Conservation (phyloP, 2,888 invertebrate species). For the Zygothrica quintamaculata region DNA sequence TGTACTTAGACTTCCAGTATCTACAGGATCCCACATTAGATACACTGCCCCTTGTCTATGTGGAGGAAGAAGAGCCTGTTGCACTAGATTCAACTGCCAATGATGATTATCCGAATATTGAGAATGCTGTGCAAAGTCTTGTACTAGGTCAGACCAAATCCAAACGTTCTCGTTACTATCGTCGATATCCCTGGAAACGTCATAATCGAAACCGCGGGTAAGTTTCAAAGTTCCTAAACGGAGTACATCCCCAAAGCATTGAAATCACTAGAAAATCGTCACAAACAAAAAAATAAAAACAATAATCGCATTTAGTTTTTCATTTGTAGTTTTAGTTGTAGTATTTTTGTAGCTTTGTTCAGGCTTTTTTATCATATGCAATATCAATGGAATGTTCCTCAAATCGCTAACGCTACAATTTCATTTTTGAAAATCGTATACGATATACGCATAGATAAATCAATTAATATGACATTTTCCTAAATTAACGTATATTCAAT, state of each 20-base stretch:
- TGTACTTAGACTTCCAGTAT: no score
- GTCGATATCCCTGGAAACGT: conserved; percentile 88
- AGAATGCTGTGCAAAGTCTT: conserved; percentile 47
- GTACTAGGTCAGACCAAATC: conserved; percentile 62
- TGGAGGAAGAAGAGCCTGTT: conserved; percentile 79
- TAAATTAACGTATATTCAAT: background rate
- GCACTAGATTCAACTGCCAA: conserved; percentile 26
- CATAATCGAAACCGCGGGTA: conserved; percentile 85
- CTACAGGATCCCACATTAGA: conserved; percentile 82
- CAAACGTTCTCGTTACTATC: conserved; percentile 87
- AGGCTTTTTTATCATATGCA: background rate
- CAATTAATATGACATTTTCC: no score
- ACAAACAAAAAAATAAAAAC: no score
- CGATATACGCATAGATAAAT: no score
- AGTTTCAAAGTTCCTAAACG: conserved; percentile 34
- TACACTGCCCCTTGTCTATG: conserved; percentile 83
- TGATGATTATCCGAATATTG: conserved; percentile 60
- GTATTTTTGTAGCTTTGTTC: conserved; percentile 15
- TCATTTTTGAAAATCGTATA: background rate
- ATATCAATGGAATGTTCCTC: conserved; percentile 19
- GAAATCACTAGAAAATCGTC: conserved; percentile 15
- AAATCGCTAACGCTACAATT: conserved; percentile 20
- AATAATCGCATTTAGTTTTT: conserved; percentile 45
- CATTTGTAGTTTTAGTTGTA: conserved; percentile 51
- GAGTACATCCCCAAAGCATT: conserved; percentile 4